These are phyloP conservation scores for Synaphobranchus kaupii DNA, from an alignment of 2,797 vertebrate genomes.

Conservation along the genomic window DNA sequence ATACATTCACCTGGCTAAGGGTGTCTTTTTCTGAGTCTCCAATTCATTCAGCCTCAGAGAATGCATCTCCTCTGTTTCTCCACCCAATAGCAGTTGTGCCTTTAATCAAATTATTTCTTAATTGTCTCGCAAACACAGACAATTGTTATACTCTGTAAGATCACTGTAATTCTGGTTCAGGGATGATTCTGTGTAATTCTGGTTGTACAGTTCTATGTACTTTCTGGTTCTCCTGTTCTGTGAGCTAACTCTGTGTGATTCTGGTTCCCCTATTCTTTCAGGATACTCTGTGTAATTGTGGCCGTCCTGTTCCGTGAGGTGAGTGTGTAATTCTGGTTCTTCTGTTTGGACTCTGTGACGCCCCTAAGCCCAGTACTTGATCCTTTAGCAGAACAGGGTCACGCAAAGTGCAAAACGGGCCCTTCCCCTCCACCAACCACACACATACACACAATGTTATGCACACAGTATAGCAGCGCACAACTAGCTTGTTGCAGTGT, in stretches of 20 bases:
- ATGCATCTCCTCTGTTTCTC: constrained; percentile 20
- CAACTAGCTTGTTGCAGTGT: no score
- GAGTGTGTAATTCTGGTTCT: background rate
- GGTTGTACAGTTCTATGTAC: no score
- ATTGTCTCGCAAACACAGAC: no score
- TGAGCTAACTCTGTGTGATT: background rate
- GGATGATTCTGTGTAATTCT: constrained; percentile 49
- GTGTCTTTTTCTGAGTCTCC: constrained; percentile 21
- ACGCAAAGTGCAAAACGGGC: no score
- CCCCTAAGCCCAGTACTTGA: no score
- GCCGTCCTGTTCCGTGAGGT: background rate
- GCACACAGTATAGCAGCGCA: no score
- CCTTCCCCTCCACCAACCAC: no score
- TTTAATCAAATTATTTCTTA: no score
- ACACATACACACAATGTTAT: no score
- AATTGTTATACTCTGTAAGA: no score
- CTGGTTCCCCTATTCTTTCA: background rate
- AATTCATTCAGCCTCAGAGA: constrained; percentile 13
- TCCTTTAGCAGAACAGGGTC: no score
- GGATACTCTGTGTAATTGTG: background rate
- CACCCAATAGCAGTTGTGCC: background rate
- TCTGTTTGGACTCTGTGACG: background rate
- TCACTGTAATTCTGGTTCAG: constrained; percentile 25
- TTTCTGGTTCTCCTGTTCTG: background rate
- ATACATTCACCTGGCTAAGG: no score